Evolutionary conservation across 2,113 vertebrate species (phyloP).

Genomic region (Mus pahari): DNA sequence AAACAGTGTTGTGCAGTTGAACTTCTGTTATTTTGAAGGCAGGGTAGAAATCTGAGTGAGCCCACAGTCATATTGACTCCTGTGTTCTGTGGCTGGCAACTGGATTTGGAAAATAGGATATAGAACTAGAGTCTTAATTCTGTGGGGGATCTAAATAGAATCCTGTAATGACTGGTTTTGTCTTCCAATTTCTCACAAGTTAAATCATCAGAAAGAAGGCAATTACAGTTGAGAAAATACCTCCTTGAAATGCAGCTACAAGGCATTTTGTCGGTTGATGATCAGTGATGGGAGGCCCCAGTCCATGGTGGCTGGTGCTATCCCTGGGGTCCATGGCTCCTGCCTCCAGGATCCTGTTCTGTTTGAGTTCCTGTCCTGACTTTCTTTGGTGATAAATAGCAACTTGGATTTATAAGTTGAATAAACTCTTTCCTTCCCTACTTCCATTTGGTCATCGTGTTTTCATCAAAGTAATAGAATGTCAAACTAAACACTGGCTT

Average conservation of each 20-base stretch:
- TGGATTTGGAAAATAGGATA: background rate
- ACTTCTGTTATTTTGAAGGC: background rate
- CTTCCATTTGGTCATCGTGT: background rate
- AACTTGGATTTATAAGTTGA: background rate
- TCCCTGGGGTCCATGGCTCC: too few species aligned
- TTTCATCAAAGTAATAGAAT: background rate
- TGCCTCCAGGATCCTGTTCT: background rate
- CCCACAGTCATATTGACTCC: background rate
- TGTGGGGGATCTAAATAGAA: background rate
- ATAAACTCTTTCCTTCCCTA: background rate
- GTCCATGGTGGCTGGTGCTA: background rate
- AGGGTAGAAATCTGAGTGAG: background rate
- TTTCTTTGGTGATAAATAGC: background rate
- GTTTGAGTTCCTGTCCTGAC: background rate
- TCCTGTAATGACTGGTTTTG: background rate
- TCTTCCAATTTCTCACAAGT: background rate
- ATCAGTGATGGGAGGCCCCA: background rate
- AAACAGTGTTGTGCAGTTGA: rapidly evolving
- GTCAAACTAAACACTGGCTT: background rate
- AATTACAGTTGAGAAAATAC: background rate
- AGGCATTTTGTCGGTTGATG: background rate
- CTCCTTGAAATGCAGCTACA: background rate
- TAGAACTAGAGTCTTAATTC: background rate
- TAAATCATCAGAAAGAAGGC: background rate
- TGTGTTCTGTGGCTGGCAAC: too few species aligned